These are phyloP conservation scores for Elaphurus davidianus DNA, from an alignment of 2,113 vertebrate genomes.

Conservation along the genomic window DNA sequence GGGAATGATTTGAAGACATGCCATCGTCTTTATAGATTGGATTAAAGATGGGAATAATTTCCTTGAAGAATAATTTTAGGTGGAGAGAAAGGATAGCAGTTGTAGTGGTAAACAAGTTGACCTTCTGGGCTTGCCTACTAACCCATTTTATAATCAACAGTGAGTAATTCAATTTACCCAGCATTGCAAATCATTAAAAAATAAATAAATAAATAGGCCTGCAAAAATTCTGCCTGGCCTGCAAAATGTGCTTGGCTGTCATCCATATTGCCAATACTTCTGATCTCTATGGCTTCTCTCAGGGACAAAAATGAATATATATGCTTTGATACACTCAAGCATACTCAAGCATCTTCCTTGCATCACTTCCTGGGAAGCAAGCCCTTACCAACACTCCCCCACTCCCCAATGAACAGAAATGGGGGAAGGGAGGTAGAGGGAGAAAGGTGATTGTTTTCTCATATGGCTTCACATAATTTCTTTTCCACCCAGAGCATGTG, in stretches of 20 bases:
- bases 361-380: not conserved
- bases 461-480: not conserved
- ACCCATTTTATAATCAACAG: constrained; percentile 11
- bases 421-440: not conserved
- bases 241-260: not conserved
- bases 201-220: not conserved
- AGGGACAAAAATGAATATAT: not conserved
- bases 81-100: not conserved
- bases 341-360: not conserved
- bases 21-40: not conserved
- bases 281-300: not conserved
- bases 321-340: not conserved
- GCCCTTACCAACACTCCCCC: not conserved
- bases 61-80: not conserved
- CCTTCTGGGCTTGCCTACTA: constrained; percentile 3
- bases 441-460: not conserved
- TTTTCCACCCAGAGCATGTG: not conserved
- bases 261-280: not conserved
- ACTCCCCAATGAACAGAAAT: not conserved
- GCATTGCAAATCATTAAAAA: constrained; percentile 9
- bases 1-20: constrained; percentile 37
- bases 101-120: not conserved
- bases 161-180: constrained; percentile 31
- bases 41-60: constrained; percentile 6
- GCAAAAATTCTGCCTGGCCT: constrained; percentile 13